These are phyloP conservation scores for Campoletis raptor DNA, from an alignment of 2,888 invertebrate genomes.

Conservation along the genomic window DNA sequence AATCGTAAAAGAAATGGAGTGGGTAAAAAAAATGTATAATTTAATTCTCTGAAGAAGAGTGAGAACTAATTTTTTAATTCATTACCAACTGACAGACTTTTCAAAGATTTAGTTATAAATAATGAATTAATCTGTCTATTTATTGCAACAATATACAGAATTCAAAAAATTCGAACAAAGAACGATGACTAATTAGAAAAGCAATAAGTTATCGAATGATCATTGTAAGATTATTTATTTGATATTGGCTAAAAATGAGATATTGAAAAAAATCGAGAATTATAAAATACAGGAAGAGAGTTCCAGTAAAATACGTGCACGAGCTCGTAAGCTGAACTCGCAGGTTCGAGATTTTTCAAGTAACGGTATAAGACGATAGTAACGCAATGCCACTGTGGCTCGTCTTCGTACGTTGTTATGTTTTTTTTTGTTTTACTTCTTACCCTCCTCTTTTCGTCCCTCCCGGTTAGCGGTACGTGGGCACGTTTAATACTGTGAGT, in stretches of 20 bases:
- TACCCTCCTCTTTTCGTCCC: constrained; percentile 11
- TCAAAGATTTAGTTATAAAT: neutral
- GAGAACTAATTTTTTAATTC: neutral
- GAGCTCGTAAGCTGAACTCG: neutral
- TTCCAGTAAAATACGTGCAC: neutral
- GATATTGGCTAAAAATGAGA: neutral
- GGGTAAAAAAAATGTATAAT: neutral
- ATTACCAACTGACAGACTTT: neutral
- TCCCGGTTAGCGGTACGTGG: constrained; percentile 57
- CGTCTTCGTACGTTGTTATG: constrained; percentile 49
- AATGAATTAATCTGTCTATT: neutral
- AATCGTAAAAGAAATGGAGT: neutral
- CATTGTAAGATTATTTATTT: neutral
- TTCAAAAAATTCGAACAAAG: neutral
- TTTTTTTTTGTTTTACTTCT: constrained; percentile 35
- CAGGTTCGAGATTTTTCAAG: constrained; percentile 60
- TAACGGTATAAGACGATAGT: constrained; percentile 71
- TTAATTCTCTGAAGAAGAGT: neutral
- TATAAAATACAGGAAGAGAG: neutral
- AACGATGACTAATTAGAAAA: neutral
- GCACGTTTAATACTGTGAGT: constrained; percentile 36
- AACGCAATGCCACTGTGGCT: constrained; percentile 61
- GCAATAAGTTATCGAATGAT: neutral
- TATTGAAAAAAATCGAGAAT: neutral
- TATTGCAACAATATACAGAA: neutral